These are phyloP conservation scores for Antitype chi DNA, from an alignment of 2,888 invertebrate genomes.

Conservation along the genomic window DNA sequence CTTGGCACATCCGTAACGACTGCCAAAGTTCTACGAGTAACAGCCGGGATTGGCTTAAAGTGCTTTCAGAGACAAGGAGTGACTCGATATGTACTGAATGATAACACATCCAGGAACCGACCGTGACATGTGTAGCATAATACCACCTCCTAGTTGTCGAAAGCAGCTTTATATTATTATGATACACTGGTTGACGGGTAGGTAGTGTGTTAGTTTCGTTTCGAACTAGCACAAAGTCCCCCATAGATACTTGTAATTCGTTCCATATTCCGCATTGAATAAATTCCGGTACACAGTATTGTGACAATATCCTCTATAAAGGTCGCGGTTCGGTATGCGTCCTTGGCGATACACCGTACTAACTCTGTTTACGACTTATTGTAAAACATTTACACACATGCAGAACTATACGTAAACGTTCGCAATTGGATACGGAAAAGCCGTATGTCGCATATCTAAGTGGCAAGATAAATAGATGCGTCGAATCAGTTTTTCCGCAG, in stretches of 20 bases:
- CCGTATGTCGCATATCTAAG: conserved; percentile 28
- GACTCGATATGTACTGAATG: neutral
- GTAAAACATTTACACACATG: conserved; percentile 34
- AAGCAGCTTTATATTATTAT: neutral
- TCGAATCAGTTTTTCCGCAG: conserved; percentile 2
- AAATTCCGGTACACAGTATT: conserved; percentile 10
- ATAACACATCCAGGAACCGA: neutral
- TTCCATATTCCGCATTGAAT: conserved; percentile 13
- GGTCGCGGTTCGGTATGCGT: conserved; percentile 22
- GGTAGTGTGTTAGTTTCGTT: neutral
- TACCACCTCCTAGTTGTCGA: neutral
- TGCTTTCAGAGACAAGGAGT: neutral
- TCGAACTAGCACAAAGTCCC: neutral
- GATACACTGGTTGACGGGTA: neutral
- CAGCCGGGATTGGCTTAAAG: no score
- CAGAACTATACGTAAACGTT: conserved; percentile 10
- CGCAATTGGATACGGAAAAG: conserved; percentile 26
- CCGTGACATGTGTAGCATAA: no score
- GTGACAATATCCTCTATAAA: conserved; percentile 5
- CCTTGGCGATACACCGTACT: conserved; percentile 29
- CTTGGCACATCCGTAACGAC: no score
- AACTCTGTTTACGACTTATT: conserved; percentile 50
- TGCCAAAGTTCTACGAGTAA: no score
- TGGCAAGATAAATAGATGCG: conserved; percentile 4
- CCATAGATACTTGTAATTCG: neutral